phyloP scores from a whole-genome alignment of 2,888 invertebrate genomes.

The Leptopilina drosophilae region DNA sequence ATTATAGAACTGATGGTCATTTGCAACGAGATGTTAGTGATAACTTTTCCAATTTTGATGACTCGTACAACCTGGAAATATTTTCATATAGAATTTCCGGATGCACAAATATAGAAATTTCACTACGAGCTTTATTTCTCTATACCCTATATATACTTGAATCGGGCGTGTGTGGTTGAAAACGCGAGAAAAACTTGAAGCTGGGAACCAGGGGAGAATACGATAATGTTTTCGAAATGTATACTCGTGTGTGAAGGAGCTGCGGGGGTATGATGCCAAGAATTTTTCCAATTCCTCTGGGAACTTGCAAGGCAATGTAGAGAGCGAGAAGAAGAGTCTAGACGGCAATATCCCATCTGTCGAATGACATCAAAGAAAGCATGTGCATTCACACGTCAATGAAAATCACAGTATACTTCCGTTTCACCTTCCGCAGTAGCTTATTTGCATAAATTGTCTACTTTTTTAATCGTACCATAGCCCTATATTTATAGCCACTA shows the following conservation, averaged over 20 bases:
- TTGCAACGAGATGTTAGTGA: too few species aligned
- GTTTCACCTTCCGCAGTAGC: background rate
- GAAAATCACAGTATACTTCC: slow-evolving; percentile 48
- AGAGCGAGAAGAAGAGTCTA: slow-evolving; percentile 56
- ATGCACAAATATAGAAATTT: slow-evolving; percentile 1
- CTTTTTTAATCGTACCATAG: background rate
- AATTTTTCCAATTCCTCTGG: slow-evolving; percentile 62
- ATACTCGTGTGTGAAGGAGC: background rate
- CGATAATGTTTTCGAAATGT: slow-evolving; percentile 61
- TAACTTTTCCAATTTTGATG: too few species aligned
- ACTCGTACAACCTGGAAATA: background rate
- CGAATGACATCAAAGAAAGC: slow-evolving; percentile 68
- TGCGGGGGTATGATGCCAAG: slow-evolving; percentile 48
- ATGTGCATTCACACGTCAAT: slow-evolving; percentile 66
- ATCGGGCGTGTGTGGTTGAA: slow-evolving; percentile 6
- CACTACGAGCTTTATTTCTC: slow-evolving; percentile 19
- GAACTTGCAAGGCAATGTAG: slow-evolving; percentile 58
- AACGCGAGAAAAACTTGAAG: slow-evolving; percentile 32
- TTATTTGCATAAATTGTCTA: background rate
- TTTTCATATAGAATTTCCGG: slow-evolving; percentile 10
- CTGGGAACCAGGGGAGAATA: slow-evolving; percentile 53
- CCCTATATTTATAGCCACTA: too few species aligned
- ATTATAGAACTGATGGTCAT: too few species aligned
- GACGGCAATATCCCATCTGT: slow-evolving; percentile 74
- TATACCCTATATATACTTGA: background rate